phyloP scores from a whole-genome alignment of 2,113 vertebrate genomes.

The Eulacestoma nigropectus region DNA sequence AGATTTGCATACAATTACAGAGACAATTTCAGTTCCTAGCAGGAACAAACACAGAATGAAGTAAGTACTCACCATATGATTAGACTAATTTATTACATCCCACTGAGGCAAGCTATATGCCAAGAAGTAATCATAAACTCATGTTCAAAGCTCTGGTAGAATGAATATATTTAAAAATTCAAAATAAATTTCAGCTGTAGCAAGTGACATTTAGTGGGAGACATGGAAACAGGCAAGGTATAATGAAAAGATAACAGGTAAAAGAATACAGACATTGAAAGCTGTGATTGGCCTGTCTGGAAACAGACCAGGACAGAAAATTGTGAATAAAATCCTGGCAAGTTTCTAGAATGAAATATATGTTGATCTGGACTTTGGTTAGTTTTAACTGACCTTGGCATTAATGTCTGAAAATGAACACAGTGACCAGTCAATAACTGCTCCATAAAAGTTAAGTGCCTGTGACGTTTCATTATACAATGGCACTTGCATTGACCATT shows the following conservation, averaged over 20 bases:
- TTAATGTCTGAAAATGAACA: slow-evolving; percentile 13
- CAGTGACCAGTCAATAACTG: slow-evolving; percentile 18
- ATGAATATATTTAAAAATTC: slow-evolving; percentile 55
- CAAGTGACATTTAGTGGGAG: slow-evolving; percentile 18
- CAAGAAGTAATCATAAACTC: slow-evolving; percentile 63
- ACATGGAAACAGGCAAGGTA: slow-evolving; percentile 2
- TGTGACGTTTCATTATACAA: slow-evolving; percentile 12
- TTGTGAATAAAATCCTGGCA: background rate
- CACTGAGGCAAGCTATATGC: slow-evolving; percentile 51
- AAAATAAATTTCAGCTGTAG: slow-evolving; percentile 54
- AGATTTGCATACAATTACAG: slow-evolving; percentile 73
- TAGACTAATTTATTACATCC: slow-evolving; percentile 69
- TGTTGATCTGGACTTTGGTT: background rate
- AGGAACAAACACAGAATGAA: slow-evolving; percentile 62
- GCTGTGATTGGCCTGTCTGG: background rate
- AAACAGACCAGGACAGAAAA: background rate
- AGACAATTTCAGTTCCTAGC: slow-evolving; percentile 65
- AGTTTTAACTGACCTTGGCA: slow-evolving; percentile 35
- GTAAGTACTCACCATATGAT: slow-evolving; percentile 63
- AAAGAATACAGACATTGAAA: background rate
- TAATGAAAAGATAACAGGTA: slow-evolving; percentile 3
- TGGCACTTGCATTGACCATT: background rate
- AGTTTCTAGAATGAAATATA: background rate
- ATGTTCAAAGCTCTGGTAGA: slow-evolving; percentile 39
- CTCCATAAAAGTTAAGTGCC: slow-evolving; percentile 47